phyloP scores from a whole-genome alignment of 2,797 vertebrate species.

The Enteromius anoplus region DNA sequence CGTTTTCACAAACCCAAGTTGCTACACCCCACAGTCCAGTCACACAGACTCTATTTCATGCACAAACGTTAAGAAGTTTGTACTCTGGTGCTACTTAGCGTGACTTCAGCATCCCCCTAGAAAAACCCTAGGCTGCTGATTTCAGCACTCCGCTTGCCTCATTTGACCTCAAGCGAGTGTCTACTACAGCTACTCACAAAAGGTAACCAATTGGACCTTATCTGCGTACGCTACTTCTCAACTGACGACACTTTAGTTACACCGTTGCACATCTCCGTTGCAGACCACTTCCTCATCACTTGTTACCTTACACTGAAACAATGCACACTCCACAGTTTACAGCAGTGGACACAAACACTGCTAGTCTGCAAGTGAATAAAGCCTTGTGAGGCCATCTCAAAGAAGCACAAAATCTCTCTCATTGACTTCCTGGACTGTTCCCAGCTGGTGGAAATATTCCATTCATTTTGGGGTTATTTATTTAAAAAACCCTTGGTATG shows the following conservation, averaged over 20 bases:
- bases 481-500: too few relatives aligned
- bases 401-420: not conserved
- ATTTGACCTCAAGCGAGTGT: not conserved
- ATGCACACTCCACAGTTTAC: too few relatives aligned
- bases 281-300: too few relatives aligned
- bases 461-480: too few relatives aligned
- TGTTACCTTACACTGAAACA: too few relatives aligned
- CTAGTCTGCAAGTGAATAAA: not conserved
- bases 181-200: not conserved
- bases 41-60: not conserved
- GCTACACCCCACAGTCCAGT: not conserved
- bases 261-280: too few relatives aligned
- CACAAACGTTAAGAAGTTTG: not conserved
- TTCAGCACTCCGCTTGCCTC: not conserved
- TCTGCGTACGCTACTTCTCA: not conserved
- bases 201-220: not conserved
- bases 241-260: not conserved
- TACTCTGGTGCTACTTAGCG: not conserved
- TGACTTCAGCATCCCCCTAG: not conserved
- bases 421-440: not conserved
- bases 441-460: not conserved
- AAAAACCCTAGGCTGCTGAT: not conserved
- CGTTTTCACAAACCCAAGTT: not conserved
- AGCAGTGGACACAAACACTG: too few relatives aligned
- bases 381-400: not conserved